Evolutionary conservation across 2,888 invertebrate genomes (phyloP).

Genomic region (Pharmacophagus antenor): DNA sequence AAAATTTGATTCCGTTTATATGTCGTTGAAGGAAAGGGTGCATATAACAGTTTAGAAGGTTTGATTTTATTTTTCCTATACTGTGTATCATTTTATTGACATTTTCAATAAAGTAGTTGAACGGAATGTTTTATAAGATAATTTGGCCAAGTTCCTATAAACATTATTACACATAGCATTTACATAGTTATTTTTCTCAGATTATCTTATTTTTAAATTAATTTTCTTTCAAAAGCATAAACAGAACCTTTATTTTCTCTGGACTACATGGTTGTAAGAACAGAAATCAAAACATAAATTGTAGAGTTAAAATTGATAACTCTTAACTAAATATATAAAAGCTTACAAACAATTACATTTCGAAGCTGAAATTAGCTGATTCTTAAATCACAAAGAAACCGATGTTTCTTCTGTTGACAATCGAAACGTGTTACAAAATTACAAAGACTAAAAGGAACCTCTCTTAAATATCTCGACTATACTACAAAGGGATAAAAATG

Average conservation of each 20-base stretch:
- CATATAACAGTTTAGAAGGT: constrained; percentile 5
- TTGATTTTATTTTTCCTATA: neutral
- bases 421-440: constrained; percentile 61
- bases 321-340: too few species aligned
- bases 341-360: neutral
- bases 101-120: neutral
- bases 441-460: constrained; percentile 60
- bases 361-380: constrained; percentile 12
- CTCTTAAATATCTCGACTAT: constrained; percentile 63
- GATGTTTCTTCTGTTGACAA: constrained; percentile 52
- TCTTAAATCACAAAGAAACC: constrained; percentile 23
- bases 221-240: too few species aligned
- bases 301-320: too few species aligned
- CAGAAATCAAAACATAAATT: too few species aligned
- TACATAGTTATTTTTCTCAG: too few species aligned
- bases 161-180: too few species aligned
- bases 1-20: constrained; percentile 28
- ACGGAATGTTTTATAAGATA: neutral
- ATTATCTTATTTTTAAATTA: too few species aligned
- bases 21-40: constrained; percentile 4
- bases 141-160: neutral
- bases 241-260: too few species aligned
- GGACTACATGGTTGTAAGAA: too few species aligned
- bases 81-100: constrained; percentile 5
- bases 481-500: constrained; percentile 74